Conservation (phyloP, 2,113 vertebrate genomes). For the Bungarus multicinctus region DNA sequence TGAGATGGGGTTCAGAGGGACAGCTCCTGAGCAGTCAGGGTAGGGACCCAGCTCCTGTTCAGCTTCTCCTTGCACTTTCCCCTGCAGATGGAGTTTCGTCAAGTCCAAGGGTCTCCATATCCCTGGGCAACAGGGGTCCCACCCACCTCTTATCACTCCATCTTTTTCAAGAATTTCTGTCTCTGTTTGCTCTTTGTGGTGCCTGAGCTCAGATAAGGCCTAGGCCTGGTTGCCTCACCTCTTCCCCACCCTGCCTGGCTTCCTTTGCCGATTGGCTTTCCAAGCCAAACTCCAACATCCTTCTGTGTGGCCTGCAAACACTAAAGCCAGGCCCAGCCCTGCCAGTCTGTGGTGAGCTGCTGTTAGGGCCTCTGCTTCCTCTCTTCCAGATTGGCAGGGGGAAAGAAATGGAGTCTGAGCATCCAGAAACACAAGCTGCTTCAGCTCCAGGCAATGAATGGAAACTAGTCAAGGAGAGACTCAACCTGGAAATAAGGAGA, state of each 20-base stretch:
- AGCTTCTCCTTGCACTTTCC: constrained; percentile 54
- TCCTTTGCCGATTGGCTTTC: not conserved
- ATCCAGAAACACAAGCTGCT: not conserved
- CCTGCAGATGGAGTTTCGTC: constrained; percentile 60
- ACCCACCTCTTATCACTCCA: constrained; percentile 64
- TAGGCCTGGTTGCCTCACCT: constrained; percentile 53
- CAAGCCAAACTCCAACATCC: not conserved
- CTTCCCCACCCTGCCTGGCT: constrained; percentile 24
- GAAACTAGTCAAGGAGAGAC: too few relatives aligned
- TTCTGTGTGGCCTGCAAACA: not conserved
- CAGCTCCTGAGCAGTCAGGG: constrained; percentile 15
- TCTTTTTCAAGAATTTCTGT: constrained; percentile 71
- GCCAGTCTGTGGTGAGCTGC: not conserved
- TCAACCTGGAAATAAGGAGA: too few relatives aligned
- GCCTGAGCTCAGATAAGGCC: constrained; percentile 65
- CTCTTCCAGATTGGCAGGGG: not conserved
- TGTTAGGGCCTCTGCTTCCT: not conserved
- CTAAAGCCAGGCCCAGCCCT: not conserved
- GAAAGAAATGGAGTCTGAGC: not conserved
- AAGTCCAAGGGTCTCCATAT: constrained; percentile 69
- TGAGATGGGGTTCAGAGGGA: not conserved
- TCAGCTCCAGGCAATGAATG: not conserved
- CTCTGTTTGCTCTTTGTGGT: constrained; percentile 66
- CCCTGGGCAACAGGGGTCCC: constrained; percentile 51
- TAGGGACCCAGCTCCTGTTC: constrained; percentile 46